Percentiles rank a stretch among this genome's conserved stretches.
These are phyloP conservation scores for Gymnopithys bicolor DNA, from an alignment of 2,797 vertebrate species.

Conservation along the genomic window DNA sequence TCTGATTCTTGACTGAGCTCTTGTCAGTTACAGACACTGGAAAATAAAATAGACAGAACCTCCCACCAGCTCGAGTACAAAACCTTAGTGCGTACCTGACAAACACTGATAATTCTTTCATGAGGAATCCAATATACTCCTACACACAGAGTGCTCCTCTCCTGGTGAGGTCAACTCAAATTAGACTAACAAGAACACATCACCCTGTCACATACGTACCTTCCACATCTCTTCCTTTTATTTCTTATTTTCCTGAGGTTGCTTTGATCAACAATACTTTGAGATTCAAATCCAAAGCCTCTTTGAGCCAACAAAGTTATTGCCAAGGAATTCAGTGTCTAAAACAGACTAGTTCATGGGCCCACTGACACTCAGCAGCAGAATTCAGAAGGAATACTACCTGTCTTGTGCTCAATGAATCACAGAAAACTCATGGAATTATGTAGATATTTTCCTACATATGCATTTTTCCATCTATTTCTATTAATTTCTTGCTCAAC, in stretches of 20 bases:
- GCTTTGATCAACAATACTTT: not conserved
- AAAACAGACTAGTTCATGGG: not conserved
- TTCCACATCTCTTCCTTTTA: not conserved
- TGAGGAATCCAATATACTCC: not conserved
- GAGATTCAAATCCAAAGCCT: not conserved
- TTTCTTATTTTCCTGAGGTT: not conserved
- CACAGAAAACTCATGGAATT: not conserved
- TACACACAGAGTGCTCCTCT: not conserved
- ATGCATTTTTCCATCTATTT: not conserved
- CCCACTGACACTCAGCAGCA: not conserved
- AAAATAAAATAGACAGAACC: not conserved
- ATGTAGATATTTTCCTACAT: not conserved
- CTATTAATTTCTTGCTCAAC: not conserved
- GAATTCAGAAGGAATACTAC: not conserved
- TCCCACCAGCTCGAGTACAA: not conserved
- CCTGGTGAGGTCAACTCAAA: not conserved
- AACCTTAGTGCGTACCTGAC: not conserved
- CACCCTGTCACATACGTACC: not conserved
- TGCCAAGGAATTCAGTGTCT: not conserved
- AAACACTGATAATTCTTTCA: not conserved
- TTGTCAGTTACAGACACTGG: not conserved
- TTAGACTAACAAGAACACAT: not conserved
- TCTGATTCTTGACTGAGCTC: not conserved
- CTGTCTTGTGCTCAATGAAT: not conserved
- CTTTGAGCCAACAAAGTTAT: not conserved